Evolutionary conservation across 2,113 vertebrate species (phyloP), one percentile per base, ranked within the genome.

Genomic region (Poeciliopsis retropinna): DNA sequence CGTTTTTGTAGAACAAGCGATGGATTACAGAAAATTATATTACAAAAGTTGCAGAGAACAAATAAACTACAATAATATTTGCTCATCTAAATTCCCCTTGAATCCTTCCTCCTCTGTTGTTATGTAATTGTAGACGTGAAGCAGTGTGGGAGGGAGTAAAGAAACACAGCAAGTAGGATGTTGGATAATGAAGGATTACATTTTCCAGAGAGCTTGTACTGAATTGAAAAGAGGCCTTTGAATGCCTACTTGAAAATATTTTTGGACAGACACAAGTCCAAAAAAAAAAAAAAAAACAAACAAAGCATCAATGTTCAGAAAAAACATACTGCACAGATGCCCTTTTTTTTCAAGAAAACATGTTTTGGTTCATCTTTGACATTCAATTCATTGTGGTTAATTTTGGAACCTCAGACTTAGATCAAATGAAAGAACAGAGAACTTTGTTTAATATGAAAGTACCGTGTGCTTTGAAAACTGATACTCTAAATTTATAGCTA

Each of bases 121-220:
- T 91, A 90, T 75, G 34, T 88, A 92, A 92, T 71, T 41, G 73
- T 41, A 66, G 65, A 77, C 66, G 70, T 73, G 72, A 60, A 89
- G 70, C 47, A 62, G 74, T 77, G 81, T 92, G 84, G 88, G 89
- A 91, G 92, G 85, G 60, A 88, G 80, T 71, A 81, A 86, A 80
- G 81, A 83, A 88, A 83, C 83, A 77, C 65, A 75, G 57, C 68
- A 88, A 83, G 84, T 88, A 86, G 91, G 89, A 79, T 81, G 91
- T 71, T 78, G 84, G 71, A 88, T 68, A 88, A 82, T 75, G 67
- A 82, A 73, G 64, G 39, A 81, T 51, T 88, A 85, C 87, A 81
- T 90, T 81, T 85, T 88, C 73, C 74, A 81, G 78, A 84, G 83
- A 62, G 41, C n/a, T 80, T 30, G 32, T 64, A 41, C 61, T 79